Percentiles rank a stretch among this genome's conserved stretches.
Evolutionary conservation across 1,140 invertebrate genomes (phyloP).

Genomic region (Acromyrmex heyeri): DNA sequence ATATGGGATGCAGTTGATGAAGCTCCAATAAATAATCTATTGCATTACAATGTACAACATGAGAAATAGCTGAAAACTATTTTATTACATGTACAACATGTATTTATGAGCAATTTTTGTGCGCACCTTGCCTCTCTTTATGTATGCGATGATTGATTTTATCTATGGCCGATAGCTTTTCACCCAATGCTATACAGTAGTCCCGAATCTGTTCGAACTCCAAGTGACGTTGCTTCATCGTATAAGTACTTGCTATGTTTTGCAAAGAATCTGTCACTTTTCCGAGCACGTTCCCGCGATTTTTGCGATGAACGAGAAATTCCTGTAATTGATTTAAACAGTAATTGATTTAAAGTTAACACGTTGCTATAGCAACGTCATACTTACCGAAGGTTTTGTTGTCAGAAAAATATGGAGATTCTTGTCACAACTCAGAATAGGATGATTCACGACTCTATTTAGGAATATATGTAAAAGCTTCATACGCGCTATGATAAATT

Average conservation of each 20-base stretch:
- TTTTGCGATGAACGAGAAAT: slow-evolving; percentile 89
- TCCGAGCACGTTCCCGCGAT: slow-evolving; percentile 87
- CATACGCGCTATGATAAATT: slow-evolving; percentile 91
- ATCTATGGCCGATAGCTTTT: slow-evolving; percentile 90
- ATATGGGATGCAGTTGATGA: slow-evolving; percentile 87
- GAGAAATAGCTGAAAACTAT: slow-evolving; percentile 32
- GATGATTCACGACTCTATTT: slow-evolving; percentile 89
- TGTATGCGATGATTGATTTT: slow-evolving; percentile 90
- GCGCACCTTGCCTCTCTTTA: slow-evolving; percentile 89
- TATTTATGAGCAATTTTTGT: neutral
- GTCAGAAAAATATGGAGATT: slow-evolving; percentile 91
- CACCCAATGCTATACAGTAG: slow-evolving; percentile 89
- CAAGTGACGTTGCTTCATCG: slow-evolving; percentile 88
- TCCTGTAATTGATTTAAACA: slow-evolving; percentile 85
- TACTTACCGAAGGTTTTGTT: slow-evolving; percentile 89
- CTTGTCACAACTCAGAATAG: slow-evolving; percentile 91
- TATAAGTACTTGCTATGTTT: slow-evolving; percentile 87
- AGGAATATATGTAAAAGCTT: slow-evolving; percentile 91
- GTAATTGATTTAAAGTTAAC: neutral
- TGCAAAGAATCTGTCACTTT: slow-evolving; percentile 89
- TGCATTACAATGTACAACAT: slow-evolving; percentile 34
- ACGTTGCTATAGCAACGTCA: neutral
- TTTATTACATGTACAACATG: slow-evolving; percentile 22
- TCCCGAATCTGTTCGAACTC: slow-evolving; percentile 90
- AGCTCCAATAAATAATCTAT: slow-evolving; percentile 87